Evolutionary conservation across 2,888 invertebrate species (phyloP).

Genomic region (Corythucha ciliata): DNA sequence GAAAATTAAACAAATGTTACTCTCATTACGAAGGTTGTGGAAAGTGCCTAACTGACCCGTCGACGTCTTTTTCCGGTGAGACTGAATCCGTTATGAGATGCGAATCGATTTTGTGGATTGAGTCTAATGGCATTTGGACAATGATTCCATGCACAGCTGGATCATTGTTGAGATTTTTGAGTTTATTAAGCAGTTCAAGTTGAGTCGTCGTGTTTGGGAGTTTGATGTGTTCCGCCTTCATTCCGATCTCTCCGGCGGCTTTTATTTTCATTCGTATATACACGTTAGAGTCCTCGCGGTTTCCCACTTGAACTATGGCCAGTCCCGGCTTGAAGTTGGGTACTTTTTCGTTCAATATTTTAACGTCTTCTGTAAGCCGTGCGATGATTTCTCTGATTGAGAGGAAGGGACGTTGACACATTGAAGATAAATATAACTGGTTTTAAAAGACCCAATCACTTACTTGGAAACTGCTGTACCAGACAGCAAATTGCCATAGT

Average conservation of each 20-base stretch:
- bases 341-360: slow-evolving; percentile 41
- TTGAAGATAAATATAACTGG: too few species aligned
- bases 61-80: slow-evolving; percentile 84
- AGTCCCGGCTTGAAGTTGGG: slow-evolving; percentile 58
- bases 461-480: too few species aligned
- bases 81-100: slow-evolving; percentile 81
- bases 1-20: slow-evolving; percentile 14
- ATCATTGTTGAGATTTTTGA: slow-evolving; percentile 72
- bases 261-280: slow-evolving; percentile 95
- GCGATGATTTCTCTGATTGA: slow-evolving; percentile 57
- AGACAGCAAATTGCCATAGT: too few species aligned
- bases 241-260: slow-evolving; percentile 84
- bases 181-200: slow-evolving; percentile 57
- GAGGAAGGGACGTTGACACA: too few species aligned
- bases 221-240: slow-evolving; percentile 67
- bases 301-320: slow-evolving; percentile 93
- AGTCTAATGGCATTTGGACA: slow-evolving; percentile 92
- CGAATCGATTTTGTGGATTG: slow-evolving; percentile 69
- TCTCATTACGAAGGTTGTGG: not conserved
- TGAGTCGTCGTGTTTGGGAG: slow-evolving; percentile 74
- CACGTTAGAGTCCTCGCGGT: slow-evolving; percentile 93
- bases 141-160: slow-evolving; percentile 85
- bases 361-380: slow-evolving; percentile 57
- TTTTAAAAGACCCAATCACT: too few species aligned
- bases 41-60: slow-evolving; percentile 57